These are phyloP conservation scores for Bothrops jararaca DNA, from an alignment of 2,113 vertebrate species.

Conservation along the genomic window DNA sequence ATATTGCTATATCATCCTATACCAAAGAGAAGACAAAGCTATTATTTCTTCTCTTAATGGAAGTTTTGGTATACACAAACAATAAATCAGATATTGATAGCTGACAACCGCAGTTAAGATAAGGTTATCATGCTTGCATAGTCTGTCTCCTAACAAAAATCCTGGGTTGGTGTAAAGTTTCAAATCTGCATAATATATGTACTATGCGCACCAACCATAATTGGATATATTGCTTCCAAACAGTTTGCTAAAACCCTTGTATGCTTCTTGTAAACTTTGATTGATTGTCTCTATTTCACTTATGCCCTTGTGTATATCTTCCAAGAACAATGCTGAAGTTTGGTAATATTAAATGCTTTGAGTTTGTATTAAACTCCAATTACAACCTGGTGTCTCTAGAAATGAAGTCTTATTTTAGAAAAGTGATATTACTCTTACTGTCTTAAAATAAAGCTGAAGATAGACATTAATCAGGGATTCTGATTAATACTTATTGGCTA, in stretches of 20 bases:
- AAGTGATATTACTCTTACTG: neutral
- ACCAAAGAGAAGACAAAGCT: neutral
- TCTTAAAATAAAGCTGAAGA: neutral
- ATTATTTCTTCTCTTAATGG: slow-evolving; percentile 46
- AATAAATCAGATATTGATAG: slow-evolving; percentile 59
- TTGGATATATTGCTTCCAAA: slow-evolving; percentile 45
- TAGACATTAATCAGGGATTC: neutral
- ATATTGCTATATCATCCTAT: neutral
- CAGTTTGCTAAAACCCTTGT: slow-evolving; percentile 40
- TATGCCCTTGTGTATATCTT: slow-evolving; percentile 30
- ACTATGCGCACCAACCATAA: slow-evolving; percentile 21
- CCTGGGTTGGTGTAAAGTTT: slow-evolving; percentile 12
- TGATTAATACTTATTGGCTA: neutral
- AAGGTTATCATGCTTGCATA: slow-evolving; percentile 58
- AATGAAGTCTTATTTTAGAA: neutral
- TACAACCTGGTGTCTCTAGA: slow-evolving; percentile 11
- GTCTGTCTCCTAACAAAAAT: slow-evolving; percentile 44
- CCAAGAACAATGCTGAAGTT: slow-evolving; percentile 16
- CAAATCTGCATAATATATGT: slow-evolving; percentile 27
- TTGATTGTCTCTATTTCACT: slow-evolving; percentile 60
- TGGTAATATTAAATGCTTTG: neutral
- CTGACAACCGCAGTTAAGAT: slow-evolving; percentile 70
- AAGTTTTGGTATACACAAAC: slow-evolving; percentile 50
- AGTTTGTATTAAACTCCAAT: neutral
- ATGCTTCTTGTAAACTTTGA: slow-evolving; percentile 60